Base-by-base conservation (phyloP, 2,888 invertebrate species). In the Sicus ferrugineus region DNA sequence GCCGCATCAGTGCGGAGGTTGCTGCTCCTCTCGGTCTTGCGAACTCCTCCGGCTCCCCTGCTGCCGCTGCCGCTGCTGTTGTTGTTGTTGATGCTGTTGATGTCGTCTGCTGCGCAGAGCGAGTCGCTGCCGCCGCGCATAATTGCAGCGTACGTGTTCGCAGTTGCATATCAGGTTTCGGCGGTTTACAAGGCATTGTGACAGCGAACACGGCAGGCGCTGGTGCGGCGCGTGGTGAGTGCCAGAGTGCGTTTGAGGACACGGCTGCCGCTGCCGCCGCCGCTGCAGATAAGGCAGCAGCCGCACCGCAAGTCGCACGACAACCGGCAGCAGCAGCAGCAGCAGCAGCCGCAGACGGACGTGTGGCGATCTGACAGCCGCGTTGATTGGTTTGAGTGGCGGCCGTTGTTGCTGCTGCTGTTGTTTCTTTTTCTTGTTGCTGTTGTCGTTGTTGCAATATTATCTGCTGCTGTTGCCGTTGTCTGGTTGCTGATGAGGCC, bases 221-320 rank as follows among this genome's bases (percentile, higher is more conserved):
- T n/a, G 28, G 38, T 19, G 62, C 46, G n/a, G 73, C 74, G 76
- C 81, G 82, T 81, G 82, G 82, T 82, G 82, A 81, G 80, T 81
- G 81, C 80, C 82, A 81, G 82, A 81, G 82, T 82, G 31, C 67
- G 46, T 54, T 5, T 28, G 46, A 19, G 67, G 31, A 48, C 67
- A 61, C 81, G 46, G 75, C 77, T 75, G 81, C 81, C 81, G 79
- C 82, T 78, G 82, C 81, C 79, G 73, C 81, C 76, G 73, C 75
- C 72, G 72, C 73, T 73, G 68, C 68, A 62, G 34, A 54, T 62
- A 58, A 67, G 65, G 30, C 74, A 67, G 70, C 63, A 63, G 59
- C 38, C 26, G 54, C 38, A 30, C 34, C 23, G 46, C 16, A 23
- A 3, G 54, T 11, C 2, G 65, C n/a, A 65, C 52, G 38, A 38